Evolutionary conservation across 23 tunicate genomes (phyloP).

Genomic region (Diplosoma virens): DNA sequence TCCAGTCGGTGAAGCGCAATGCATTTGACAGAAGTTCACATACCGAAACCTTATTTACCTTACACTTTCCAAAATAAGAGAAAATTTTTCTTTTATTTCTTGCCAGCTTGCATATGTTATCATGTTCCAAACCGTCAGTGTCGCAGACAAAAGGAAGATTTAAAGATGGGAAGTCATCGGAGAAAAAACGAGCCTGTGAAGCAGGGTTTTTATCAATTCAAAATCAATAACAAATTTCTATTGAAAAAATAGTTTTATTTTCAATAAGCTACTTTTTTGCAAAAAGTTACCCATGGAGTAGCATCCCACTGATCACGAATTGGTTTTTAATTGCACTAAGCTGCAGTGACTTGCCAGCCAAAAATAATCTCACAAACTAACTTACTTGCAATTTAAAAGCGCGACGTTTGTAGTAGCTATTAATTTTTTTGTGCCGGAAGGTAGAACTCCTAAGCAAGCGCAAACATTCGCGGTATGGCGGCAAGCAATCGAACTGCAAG

Average conservation of each 20-base stretch:
- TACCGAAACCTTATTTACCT: too few relatives aligned
- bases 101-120: slow-evolving; percentile 45
- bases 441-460: slow-evolving; percentile 34
- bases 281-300: too few relatives aligned
- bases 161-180: neutral
- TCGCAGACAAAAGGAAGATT: slow-evolving; percentile 41
- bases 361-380: too few relatives aligned
- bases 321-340: too few relatives aligned
- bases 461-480: slow-evolving; percentile 29
- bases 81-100: slow-evolving; percentile 7
- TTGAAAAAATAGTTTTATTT: too few relatives aligned
- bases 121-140: slow-evolving; percentile 31
- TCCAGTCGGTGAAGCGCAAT: too few relatives aligned
- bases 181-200: slow-evolving; percentile 48
- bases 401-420: neutral
- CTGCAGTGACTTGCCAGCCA: too few relatives aligned
- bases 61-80: slow-evolving; percentile 44
- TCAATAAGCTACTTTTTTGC: too few relatives aligned
- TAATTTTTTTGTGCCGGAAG: neutral
- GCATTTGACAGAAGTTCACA: too few relatives aligned
- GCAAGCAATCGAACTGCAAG: slow-evolving; percentile 70
- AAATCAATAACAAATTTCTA: too few relatives aligned
- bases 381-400: neutral
- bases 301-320: too few relatives aligned
- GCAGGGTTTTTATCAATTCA: too few relatives aligned